These are phyloP conservation scores for Helicolenus hilgendorfi DNA, from an alignment of 2,797 vertebrate species.

Conservation along the genomic window DNA sequence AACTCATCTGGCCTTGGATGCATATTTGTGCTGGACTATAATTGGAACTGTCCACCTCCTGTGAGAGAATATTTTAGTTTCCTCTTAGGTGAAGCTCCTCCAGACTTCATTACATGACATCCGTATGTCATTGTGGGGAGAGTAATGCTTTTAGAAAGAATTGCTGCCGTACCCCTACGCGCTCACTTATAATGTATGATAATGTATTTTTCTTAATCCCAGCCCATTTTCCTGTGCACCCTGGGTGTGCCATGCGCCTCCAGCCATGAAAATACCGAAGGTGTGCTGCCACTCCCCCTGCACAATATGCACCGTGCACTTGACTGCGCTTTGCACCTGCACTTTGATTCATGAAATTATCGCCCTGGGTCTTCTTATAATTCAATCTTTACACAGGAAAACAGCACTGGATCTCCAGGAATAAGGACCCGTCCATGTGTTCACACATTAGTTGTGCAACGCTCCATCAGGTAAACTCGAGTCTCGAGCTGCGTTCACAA, in stretches of 20 bases:
- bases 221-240: slow-evolving; percentile 49
- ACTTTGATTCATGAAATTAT: slow-evolving; percentile 45
- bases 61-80: slow-evolving; percentile 28
- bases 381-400: slow-evolving; percentile 16
- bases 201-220: slow-evolving; percentile 71
- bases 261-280: slow-evolving; percentile 57
- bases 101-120: slow-evolving; percentile 29
- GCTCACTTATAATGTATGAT: slow-evolving; percentile 70
- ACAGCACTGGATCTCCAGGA: neutral
- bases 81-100: slow-evolving; percentile 27
- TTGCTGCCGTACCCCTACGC: slow-evolving; percentile 42
- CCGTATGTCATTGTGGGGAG: slow-evolving; percentile 14
- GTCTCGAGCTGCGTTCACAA: neutral
- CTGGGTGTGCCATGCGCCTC: slow-evolving; percentile 9
- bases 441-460: neutral
- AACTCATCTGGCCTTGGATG: neutral
- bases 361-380: neutral
- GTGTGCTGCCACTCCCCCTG: slow-evolving; percentile 38
- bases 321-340: slow-evolving; percentile 19
- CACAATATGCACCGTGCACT: slow-evolving; percentile 20
- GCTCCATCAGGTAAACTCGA: neutral
- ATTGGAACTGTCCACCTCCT: neutral
- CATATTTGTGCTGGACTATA: neutral
- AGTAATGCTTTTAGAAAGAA: slow-evolving; percentile 56
- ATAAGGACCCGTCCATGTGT: neutral